These are phyloP conservation scores for Drosophila anceps DNA, from an alignment of 2,888 invertebrate species.

Conservation along the genomic window DNA sequence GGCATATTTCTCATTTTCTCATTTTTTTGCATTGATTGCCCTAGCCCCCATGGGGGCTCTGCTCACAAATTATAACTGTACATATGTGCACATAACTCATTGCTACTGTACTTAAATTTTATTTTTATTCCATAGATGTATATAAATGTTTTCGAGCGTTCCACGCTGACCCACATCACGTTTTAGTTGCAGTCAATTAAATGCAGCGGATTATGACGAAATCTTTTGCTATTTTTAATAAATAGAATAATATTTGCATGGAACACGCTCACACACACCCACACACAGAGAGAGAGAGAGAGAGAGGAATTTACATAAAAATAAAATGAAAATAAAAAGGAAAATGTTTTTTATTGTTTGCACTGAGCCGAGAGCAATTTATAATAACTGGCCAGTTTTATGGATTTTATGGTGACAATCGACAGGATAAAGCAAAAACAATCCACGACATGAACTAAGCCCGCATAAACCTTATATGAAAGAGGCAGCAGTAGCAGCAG, in stretches of 20 bases:
- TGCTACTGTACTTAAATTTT: slow-evolving; percentile 5
- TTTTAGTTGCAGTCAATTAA: slow-evolving; percentile 74
- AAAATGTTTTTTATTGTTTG: slow-evolving; percentile 39
- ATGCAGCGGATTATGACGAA: slow-evolving; percentile 71
- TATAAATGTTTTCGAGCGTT: neutral
- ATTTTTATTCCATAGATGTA: slow-evolving; percentile 9
- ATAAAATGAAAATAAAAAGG: slow-evolving; percentile 27
- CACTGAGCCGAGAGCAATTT: slow-evolving; percentile 56
- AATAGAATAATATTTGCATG: slow-evolving; percentile 72
- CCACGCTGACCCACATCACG: slow-evolving; percentile 55
- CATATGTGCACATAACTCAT: slow-evolving; percentile 19
- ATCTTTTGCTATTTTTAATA: slow-evolving; percentile 69
- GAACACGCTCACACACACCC: slow-evolving; percentile 14
- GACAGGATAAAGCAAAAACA: slow-evolving; percentile 73
- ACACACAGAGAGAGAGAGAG: too few relatives aligned
- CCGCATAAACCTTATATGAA: slow-evolving; percentile 50
- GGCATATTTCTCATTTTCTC: neutral
- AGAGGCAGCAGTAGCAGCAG: neutral
- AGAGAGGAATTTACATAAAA: slow-evolving; percentile 20
- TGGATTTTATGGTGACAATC: slow-evolving; percentile 73
- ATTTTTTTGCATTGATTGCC: slow-evolving; percentile 50
- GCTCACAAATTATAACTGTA: slow-evolving; percentile 43
- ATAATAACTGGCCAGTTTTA: slow-evolving; percentile 68
- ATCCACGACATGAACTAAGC: slow-evolving; percentile 71
- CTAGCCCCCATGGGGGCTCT: slow-evolving; percentile 25